Conservation (phyloP, 1,140 invertebrate species). For the Microplitis mediator region DNA sequence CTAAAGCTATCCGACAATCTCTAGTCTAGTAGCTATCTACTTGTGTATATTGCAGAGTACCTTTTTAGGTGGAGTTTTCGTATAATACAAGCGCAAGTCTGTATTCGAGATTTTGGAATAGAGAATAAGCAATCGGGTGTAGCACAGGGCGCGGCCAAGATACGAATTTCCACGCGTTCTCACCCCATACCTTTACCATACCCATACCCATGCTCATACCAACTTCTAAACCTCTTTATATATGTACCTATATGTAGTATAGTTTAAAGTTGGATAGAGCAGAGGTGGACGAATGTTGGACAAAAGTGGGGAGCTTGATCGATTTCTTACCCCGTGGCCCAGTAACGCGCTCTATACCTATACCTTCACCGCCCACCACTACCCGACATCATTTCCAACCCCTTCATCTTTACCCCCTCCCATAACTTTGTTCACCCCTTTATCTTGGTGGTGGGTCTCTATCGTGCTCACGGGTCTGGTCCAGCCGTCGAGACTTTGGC, state of each 20-base stretch:
- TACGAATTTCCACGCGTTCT: constrained; percentile 34
- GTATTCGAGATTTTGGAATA: not conserved
- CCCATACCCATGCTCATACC: not conserved
- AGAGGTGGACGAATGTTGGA: constrained; percentile 18
- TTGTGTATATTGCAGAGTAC: too few relatives aligned
- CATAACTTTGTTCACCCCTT: too few relatives aligned
- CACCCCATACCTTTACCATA: not conserved
- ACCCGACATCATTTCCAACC: too few relatives aligned
- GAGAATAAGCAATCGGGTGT: too few relatives aligned
- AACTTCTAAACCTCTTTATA: not conserved
- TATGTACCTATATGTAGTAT: not conserved
- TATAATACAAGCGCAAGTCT: not conserved
- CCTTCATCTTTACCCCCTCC: too few relatives aligned
- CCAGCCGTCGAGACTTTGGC: not conserved
- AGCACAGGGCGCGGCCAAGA: constrained; percentile 44
- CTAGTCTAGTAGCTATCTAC: too few relatives aligned
- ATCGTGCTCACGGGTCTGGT: too few relatives aligned
- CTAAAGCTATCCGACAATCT: too few relatives aligned
- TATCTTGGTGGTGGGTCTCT: too few relatives aligned
- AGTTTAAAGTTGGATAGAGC: not conserved
- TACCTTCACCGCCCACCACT: not conserved
- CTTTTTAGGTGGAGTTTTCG: not conserved
- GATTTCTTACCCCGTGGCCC: constrained; percentile 59
- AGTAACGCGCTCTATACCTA: constrained; percentile 48
- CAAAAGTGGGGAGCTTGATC: constrained; percentile 55